phyloP scores from a whole-genome alignment of 2,797 vertebrate species.

The Tokudaia muenninki region DNA sequence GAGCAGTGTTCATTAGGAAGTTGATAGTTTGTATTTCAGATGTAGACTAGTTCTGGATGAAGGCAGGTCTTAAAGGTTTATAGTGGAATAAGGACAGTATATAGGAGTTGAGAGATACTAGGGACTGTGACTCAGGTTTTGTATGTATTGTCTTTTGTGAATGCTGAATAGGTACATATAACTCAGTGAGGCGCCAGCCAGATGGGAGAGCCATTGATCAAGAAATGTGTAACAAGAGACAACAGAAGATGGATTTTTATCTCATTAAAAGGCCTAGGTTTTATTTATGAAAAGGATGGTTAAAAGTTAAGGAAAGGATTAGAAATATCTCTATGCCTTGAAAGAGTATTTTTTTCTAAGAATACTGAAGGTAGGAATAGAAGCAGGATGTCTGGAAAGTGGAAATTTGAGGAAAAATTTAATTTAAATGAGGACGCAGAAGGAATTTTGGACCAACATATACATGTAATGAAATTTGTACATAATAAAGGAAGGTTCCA shows the following conservation, averaged over 20 bases:
- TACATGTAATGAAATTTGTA: slow-evolving; percentile 34
- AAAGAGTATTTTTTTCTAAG: slow-evolving; percentile 42
- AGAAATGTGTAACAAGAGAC: background rate
- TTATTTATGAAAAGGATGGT: slow-evolving; percentile 63
- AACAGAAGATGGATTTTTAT: slow-evolving; percentile 48
- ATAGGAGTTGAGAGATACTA: background rate
- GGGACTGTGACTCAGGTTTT: slow-evolving; percentile 40
- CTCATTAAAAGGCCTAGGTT: background rate
- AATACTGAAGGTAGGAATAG: slow-evolving; percentile 43
- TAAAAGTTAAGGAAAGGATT: slow-evolving; percentile 48
- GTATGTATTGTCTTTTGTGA: background rate
- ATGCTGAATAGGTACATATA: slow-evolving; percentile 16
- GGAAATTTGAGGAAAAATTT: slow-evolving; percentile 27
- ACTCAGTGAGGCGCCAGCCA: slow-evolving; percentile 48
- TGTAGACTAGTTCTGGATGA: slow-evolving; percentile 34
- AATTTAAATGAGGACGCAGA: slow-evolving; percentile 32
- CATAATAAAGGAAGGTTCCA: background rate
- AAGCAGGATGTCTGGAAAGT: slow-evolving; percentile 26
- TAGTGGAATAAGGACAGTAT: background rate
- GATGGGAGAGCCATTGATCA: background rate
- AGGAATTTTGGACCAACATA: slow-evolving; percentile 44
- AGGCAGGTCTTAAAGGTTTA: slow-evolving; percentile 31
- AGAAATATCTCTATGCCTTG: slow-evolving; percentile 32
- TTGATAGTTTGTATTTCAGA: slow-evolving; percentile 53
- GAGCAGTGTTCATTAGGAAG: background rate